Evolutionary conservation across 1,140 invertebrate species (phyloP).

Genomic region (Dendrolimus punctatus): DNA sequence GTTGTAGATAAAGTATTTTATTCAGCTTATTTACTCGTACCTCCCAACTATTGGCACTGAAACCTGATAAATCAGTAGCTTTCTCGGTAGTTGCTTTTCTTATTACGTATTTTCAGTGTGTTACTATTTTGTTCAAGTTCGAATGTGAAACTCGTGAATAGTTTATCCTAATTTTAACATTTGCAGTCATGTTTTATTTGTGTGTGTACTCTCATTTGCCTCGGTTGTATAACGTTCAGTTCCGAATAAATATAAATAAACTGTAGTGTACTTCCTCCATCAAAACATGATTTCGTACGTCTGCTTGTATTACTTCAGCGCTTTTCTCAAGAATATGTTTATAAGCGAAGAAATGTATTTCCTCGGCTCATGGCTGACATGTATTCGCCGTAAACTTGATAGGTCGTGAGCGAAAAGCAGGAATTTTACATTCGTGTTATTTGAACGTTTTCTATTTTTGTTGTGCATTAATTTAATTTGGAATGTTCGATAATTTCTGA

Average conservation of each 20-base stretch:
- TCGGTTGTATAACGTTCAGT: constrained; percentile 5
- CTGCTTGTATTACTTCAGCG: constrained; percentile 25
- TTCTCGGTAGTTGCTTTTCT: too few species aligned
- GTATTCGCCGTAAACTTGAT: constrained; percentile 22
- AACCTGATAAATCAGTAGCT: too few species aligned
- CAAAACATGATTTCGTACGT: constrained; percentile 24
- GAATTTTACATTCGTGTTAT: constrained; percentile 14
- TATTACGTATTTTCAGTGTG: too few species aligned
- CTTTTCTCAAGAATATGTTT: constrained; percentile 33
- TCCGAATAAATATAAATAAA: constrained; percentile 18
- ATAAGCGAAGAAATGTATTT: constrained; percentile 41
- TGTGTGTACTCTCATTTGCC: neutral
- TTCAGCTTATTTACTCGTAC: constrained; percentile 3
- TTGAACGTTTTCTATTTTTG: neutral
- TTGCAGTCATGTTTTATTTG: neutral
- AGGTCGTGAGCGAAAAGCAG: constrained; percentile 21
- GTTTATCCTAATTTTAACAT: neutral
- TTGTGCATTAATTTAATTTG: too few species aligned
- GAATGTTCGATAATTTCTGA: too few species aligned
- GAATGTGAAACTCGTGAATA: too few species aligned
- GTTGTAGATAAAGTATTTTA: constrained; percentile 1
- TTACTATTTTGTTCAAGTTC: too few species aligned
- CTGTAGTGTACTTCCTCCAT: constrained; percentile 15
- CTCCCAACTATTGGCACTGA: neutral
- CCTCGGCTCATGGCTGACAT: constrained; percentile 18